Evolutionary conservation across 2,113 vertebrate species (phyloP).

Genomic region (Calonectris borealis): DNA sequence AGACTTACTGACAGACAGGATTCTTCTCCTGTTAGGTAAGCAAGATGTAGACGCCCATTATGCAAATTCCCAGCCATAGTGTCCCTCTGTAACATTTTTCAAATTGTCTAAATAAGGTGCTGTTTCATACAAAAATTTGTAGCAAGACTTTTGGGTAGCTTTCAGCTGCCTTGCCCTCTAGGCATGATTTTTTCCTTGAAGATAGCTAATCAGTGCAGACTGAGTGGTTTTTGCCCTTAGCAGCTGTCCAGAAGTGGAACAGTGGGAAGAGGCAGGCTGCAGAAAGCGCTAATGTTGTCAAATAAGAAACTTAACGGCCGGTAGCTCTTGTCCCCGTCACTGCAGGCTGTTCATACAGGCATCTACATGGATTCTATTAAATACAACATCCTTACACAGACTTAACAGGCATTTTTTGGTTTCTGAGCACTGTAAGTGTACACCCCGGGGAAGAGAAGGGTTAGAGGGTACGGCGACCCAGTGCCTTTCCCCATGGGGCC

Average conservation of each 20-base stretch:
- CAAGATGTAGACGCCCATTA: not conserved
- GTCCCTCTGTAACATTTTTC: constrained; percentile 6
- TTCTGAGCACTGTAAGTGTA: rapidly evolving
- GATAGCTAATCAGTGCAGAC: not conserved
- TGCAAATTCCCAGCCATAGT: constrained; percentile 7
- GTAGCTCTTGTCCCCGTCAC: not conserved
- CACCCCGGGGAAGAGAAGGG: not conserved
- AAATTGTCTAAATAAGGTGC: constrained; percentile 43
- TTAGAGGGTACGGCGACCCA: not conserved
- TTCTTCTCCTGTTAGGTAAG: constrained; percentile 69
- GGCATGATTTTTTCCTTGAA: not conserved
- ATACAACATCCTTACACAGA: rapidly evolving
- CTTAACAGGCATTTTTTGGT: not conserved
- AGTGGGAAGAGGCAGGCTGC: not conserved
- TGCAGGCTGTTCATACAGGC: not conserved
- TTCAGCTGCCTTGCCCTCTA: not conserved
- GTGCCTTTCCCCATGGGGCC: not conserved
- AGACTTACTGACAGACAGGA: constrained; percentile 59
- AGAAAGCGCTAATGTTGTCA: not conserved
- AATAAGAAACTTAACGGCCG: rapidly evolving
- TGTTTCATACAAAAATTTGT: not conserved
- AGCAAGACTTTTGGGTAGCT: not conserved
- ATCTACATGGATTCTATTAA: rapidly evolving
- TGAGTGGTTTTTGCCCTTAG: not conserved
- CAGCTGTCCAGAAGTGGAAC: not conserved